A percentile compares a stretch with the other conserved stretches of the same genome.
Evolutionary conservation across 2,797 vertebrate species (phyloP).

Genomic region (Sebastes kiyomatsui): DNA sequence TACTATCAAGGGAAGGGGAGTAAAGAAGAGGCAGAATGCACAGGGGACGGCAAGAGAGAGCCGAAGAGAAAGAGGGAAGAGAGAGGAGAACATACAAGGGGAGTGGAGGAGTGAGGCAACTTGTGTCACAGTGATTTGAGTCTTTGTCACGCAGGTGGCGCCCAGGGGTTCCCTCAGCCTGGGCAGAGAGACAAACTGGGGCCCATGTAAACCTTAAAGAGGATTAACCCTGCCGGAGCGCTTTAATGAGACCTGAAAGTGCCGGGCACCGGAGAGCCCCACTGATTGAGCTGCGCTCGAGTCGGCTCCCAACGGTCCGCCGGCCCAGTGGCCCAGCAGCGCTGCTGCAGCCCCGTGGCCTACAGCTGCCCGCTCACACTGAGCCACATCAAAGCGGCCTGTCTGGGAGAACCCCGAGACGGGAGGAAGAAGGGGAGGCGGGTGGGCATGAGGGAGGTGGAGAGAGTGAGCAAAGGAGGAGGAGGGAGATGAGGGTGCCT

Average conservation of each 20-base stretch:
- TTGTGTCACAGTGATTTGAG: conserved; percentile 77
- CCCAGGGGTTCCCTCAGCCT: conserved; percentile 77
- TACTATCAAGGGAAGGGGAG: conserved; percentile 69
- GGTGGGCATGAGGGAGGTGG: conserved; percentile 34
- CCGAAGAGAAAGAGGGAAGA: conserved; percentile 33
- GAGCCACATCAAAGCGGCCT: conserved; percentile 95
- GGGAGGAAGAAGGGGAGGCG: conserved; percentile 25
- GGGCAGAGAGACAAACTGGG: conserved; percentile 87
- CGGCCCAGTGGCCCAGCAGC: conserved; percentile 67
- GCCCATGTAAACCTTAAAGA: conserved; percentile 92
- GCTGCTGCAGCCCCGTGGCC: conserved; percentile 65
- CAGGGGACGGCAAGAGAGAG: conserved; percentile 33
- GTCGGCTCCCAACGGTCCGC: conserved; percentile 72
- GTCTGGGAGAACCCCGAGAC: conserved; percentile 83
- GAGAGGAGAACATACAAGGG: conserved; percentile 24
- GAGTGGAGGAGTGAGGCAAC: conserved; percentile 48
- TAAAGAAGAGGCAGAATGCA: conserved; percentile 56
- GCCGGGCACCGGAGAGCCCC: conserved; percentile 78
- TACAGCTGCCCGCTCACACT: conserved; percentile 85
- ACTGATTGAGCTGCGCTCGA: conserved; percentile 74
- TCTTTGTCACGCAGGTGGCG: conserved; percentile 85
- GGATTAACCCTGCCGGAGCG: conserved; percentile 92
- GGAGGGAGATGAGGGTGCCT: conserved; percentile 71
- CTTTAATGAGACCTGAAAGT: conserved; percentile 93
- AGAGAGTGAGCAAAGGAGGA: conserved; percentile 41